Evolutionary conservation across 2,888 invertebrate genomes (phyloP), one percentile per base, ranked within the genome.

Genomic region (Hirtodrosophila alboralis): DNA sequence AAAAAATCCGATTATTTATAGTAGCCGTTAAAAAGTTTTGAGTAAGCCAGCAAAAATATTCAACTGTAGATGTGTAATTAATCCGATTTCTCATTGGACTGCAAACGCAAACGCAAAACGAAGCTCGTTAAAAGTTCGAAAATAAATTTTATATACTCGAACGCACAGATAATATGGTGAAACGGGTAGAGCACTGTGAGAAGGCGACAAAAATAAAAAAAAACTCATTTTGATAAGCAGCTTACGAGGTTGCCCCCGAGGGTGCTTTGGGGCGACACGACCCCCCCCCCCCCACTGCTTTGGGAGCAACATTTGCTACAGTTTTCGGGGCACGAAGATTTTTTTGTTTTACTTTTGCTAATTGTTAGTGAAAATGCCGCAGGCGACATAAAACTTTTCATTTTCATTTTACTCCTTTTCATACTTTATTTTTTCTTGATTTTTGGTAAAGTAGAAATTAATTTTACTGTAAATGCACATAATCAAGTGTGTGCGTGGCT

Each of bases 391-490:
- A 76, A 84, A 77, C 59, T 77, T 77, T 79, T 64, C 52, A 37
- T 36, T 33, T 48, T 53, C 37, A 38, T 30, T 21, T 45, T 18
- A 6, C 33, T 21, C 13, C 48, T 37, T 28, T 7, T 27, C 8
- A 4, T 8, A 8, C n/a, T 44, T 16, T n/a, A n/a, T n/a, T n/a
- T n/a, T n/a, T n/a, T n/a, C n/a, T 26, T 44, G 36, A 36, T 61
- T 49, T 61, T 53, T 33, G 30, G 31, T 57, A 75, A 81, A 81
- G 79, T 84, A 71, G 60, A 84, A 84, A 81, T 84, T 79, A 81
- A 80, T 84, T 81, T 75, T 65, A 75, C 75, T 84, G 79, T 72
- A 83, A 80, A 85, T 85, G 83, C 72, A 75, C 83, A 84, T 80
- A 83, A 85, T 83, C 72, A 80, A 74, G 69, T 66, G 70, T n/a